Percentiles rank a stretch among this genome's conserved stretches.
phyloP scores from a whole-genome alignment of 2,797 vertebrate genomes.

The Sebastes matsubarae region DNA sequence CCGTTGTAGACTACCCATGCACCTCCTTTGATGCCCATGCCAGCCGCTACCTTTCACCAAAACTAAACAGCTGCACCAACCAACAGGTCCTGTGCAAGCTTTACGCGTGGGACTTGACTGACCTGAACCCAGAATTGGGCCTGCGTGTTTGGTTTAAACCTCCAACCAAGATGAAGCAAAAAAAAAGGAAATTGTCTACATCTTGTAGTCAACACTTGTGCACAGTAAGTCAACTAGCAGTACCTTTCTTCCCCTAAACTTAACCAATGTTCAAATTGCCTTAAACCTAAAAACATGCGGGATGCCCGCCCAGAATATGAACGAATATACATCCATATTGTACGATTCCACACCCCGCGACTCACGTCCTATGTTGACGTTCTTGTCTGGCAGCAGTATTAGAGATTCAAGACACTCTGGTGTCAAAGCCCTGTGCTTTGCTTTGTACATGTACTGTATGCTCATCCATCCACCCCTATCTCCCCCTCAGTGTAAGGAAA shows the following conservation, averaged over 20 bases:
- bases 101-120: neutral
- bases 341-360: neutral
- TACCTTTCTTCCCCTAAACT: neutral
- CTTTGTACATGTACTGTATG: neutral
- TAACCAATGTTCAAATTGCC: neutral
- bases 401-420: neutral
- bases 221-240: too few relatives aligned
- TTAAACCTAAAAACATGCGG: neutral
- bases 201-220: too few relatives aligned
- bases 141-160: neutral
- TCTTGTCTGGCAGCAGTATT: neutral
- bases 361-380: neutral
- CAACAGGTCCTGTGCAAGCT: neutral
- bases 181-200: neutral
- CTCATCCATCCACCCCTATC: neutral
- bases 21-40: neutral
- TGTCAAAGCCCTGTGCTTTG: neutral
- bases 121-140: neutral
- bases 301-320: neutral
- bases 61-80: neutral
- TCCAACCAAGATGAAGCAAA: neutral
- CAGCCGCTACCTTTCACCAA: neutral
- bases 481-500: neutral
- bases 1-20: neutral
- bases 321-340: neutral